These are phyloP conservation scores for Clarias fuscus DNA, from an alignment of 2,797 vertebrate genomes.

Conservation along the genomic window DNA sequence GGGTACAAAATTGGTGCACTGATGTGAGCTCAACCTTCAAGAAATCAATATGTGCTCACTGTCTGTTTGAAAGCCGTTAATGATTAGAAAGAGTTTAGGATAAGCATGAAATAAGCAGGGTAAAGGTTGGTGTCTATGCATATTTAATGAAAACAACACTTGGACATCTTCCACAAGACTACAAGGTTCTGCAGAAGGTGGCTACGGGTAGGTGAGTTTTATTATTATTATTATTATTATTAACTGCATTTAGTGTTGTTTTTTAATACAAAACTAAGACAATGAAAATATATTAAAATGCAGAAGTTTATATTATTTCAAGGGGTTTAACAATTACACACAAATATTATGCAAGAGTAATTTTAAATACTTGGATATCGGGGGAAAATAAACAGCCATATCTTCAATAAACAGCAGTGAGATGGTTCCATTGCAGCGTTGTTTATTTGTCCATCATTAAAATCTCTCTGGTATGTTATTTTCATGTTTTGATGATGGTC, in stretches of 20 bases:
- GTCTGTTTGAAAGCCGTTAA: conserved; percentile 36
- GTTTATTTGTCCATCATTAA: too few species aligned
- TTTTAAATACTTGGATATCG: too few species aligned
- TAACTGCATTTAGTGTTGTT: background rate
- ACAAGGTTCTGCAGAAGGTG: background rate
- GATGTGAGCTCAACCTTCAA: background rate
- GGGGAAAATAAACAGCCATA: too few species aligned
- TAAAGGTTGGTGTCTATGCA: conserved; percentile 38
- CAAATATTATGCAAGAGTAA: too few species aligned
- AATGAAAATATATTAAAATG: background rate
- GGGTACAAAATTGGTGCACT: background rate
- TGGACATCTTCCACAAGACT: background rate
- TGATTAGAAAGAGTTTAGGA: conserved; percentile 15
- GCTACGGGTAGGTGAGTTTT: conserved; percentile 12
- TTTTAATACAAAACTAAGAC: background rate
- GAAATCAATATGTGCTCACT: background rate
- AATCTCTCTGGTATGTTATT: too few species aligned
- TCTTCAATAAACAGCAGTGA: too few species aligned
- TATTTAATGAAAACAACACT: background rate
- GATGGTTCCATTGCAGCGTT: too few species aligned
- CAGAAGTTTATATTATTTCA: background rate
- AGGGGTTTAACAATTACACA: too few species aligned
- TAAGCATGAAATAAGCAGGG: conserved; percentile 31
- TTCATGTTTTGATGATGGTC: too few species aligned
- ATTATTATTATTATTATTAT: too few species aligned